Conservation (phyloP, 1,140 invertebrate genomes). For the Drosophila ercepeae region DNA sequence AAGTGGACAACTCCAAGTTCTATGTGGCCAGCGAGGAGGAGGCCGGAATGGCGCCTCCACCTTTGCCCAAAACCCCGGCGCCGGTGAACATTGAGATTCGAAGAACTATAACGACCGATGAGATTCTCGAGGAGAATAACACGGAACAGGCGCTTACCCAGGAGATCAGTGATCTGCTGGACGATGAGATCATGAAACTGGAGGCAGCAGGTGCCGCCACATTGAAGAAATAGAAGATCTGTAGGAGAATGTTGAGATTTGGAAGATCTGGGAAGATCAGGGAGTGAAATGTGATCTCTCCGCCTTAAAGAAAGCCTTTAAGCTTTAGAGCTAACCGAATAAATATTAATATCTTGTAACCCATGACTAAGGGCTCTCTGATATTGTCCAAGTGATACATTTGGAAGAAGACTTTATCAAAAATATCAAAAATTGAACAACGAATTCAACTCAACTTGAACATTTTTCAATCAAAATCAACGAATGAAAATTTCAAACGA, state of each 20-base stretch:
- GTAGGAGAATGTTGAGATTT: background rate
- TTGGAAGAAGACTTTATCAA: too few species aligned
- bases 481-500: constrained; percentile 39
- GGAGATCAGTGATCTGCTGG: constrained; percentile 79
- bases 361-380: constrained; percentile 19
- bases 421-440: constrained; percentile 2
- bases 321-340: constrained; percentile 11
- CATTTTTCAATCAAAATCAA: constrained; percentile 41
- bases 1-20: constrained; percentile 78
- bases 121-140: constrained; percentile 72
- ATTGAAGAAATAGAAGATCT: constrained; percentile 3
- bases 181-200: constrained; percentile 78
- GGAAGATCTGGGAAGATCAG: background rate
- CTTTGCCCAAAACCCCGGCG: constrained; percentile 68
- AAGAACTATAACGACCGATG: constrained; percentile 72
- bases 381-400: constrained; percentile 6
- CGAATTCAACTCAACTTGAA: constrained; percentile 33
- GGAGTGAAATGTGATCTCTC: constrained; percentile 24
- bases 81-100: constrained; percentile 78
- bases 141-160: constrained; percentile 69
- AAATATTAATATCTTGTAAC: background rate
- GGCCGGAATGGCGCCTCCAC: constrained; percentile 44
- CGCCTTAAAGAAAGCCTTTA: background rate
- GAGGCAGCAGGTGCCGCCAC: constrained; percentile 27
- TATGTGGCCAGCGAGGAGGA: constrained; percentile 62